These are phyloP conservation scores for Camponotus floridanus DNA, from an alignment of 1,140 invertebrate genomes.

Conservation along the genomic window DNA sequence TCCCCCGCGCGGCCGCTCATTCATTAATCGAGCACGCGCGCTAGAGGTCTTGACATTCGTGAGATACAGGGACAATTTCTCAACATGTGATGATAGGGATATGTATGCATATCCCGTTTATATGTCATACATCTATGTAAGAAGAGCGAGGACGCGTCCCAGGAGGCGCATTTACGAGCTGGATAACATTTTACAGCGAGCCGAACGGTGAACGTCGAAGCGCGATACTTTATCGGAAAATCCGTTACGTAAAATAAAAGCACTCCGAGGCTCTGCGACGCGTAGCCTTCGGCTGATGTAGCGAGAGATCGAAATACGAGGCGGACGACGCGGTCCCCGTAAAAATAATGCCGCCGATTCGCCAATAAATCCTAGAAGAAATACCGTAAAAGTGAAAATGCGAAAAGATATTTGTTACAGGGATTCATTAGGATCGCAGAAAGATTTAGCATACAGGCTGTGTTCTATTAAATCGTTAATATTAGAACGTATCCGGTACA, in stretches of 20 bases:
- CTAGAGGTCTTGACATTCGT: too few species aligned
- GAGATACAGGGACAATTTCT: not conserved
- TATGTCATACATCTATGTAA: conserved; percentile 16
- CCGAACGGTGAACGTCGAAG: conserved; percentile 60
- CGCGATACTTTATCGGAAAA: conserved; percentile 76
- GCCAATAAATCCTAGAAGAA: conserved; percentile 19
- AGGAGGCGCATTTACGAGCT: conserved; percentile 64
- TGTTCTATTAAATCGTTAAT: not conserved
- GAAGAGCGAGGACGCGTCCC: conserved; percentile 39
- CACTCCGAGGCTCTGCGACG: conserved; percentile 73
- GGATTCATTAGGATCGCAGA: not conserved
- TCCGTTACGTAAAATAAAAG: conserved; percentile 77
- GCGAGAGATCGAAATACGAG: conserved; percentile 67
- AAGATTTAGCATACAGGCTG: not conserved
- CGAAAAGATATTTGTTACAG: not conserved
- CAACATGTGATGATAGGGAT: conserved; percentile 23
- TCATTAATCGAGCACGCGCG: too few species aligned
- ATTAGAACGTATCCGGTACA: not conserved
- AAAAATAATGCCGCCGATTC: conserved; percentile 34
- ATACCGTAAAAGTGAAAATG: conserved; percentile 23
- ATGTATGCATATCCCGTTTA: conserved; percentile 29
- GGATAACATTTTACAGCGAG: conserved; percentile 70
- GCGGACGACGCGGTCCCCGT: conserved; percentile 5
- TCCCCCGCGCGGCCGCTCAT: too few species aligned
- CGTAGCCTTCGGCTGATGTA: conserved; percentile 42